Conservation (phyloP, 2,888 invertebrate genomes). For the Sarcophaga caerulescens region DNA sequence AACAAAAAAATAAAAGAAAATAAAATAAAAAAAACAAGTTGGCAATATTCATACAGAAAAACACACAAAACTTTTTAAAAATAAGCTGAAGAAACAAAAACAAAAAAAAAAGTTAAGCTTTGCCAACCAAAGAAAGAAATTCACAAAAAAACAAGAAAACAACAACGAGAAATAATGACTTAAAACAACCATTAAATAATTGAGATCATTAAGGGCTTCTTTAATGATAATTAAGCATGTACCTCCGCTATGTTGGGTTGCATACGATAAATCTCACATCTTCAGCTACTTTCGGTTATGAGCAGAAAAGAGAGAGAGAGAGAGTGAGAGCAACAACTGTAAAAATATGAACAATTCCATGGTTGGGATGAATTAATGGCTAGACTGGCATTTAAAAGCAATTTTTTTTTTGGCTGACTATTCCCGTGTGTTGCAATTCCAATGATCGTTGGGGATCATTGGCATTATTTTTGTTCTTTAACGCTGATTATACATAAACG, state of each 20-base stretch:
- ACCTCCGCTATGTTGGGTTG: background rate
- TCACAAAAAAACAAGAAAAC: constrained; percentile 13
- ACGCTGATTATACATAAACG: background rate
- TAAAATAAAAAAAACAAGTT: constrained; percentile 27
- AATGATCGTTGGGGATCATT: background rate
- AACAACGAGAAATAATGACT: background rate
- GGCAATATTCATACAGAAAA: constrained; percentile 7
- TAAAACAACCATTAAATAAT: constrained; percentile 5
- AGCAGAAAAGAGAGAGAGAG: background rate
- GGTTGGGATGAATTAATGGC: constrained; percentile 41
- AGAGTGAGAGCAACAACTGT: background rate
- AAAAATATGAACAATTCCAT: constrained; percentile 36
- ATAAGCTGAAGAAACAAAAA: background rate
- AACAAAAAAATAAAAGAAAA: no score
- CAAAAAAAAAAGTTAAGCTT: constrained; percentile 17
- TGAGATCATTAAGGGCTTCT: background rate
- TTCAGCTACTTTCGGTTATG: no score
- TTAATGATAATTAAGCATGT: background rate
- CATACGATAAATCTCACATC: background rate
- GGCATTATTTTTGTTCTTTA: background rate
- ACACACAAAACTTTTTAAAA: background rate
- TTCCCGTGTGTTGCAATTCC: background rate
- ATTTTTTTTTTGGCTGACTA: background rate
- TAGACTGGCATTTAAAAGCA: constrained; percentile 35
- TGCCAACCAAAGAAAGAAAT: constrained; percentile 23